These are phyloP conservation scores for Amaurobius ferox DNA, from an alignment of 2,888 invertebrate genomes.

Conservation along the genomic window DNA sequence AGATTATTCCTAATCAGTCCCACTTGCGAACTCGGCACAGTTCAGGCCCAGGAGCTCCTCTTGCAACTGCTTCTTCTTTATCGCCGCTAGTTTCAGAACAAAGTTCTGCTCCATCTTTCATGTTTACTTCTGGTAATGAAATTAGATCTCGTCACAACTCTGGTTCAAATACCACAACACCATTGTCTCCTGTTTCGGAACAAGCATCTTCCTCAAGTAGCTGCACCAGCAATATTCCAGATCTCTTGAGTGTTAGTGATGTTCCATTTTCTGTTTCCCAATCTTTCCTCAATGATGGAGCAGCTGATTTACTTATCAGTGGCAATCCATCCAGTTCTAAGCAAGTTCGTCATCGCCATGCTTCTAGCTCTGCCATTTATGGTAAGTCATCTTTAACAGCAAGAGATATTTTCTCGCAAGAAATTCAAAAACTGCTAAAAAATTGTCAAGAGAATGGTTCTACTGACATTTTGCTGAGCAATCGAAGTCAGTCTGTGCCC, in stretches of 20 bases:
- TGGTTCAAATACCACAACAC: conserved; percentile 74
- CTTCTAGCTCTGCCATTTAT: conserved; percentile 67
- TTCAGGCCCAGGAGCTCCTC: conserved; percentile 74
- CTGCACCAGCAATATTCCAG: conserved; percentile 66
- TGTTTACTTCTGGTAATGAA: conserved; percentile 68
- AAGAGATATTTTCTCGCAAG: conserved; percentile 54
- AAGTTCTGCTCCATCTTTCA: conserved; percentile 37
- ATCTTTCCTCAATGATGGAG: conserved; percentile 50
- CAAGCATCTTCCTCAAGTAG: conserved; percentile 75
- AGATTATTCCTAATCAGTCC: conserved; percentile 35
- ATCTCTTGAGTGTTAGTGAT: conserved; percentile 46
- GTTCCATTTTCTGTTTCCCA: conserved; percentile 24
- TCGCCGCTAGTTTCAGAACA: conserved; percentile 73
- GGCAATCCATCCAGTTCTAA: conserved; percentile 50
- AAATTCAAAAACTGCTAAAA: conserved; percentile 64
- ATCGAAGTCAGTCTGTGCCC: conserved; percentile 88
- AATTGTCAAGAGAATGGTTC: conserved; percentile 22
- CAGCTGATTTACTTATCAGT: conserved; percentile 43
- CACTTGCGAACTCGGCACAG: conserved; percentile 74
- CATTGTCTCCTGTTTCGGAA: conserved; percentile 75
- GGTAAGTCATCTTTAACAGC: conserved; percentile 19
- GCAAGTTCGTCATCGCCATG: conserved; percentile 63
- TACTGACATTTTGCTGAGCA: conserved; percentile 68
- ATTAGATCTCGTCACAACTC: conserved; percentile 73
- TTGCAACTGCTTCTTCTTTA: conserved; percentile 53